Evolutionary conservation across 2,888 invertebrate species (phyloP).

Genomic region (Caenorhabditis sp.): DNA sequence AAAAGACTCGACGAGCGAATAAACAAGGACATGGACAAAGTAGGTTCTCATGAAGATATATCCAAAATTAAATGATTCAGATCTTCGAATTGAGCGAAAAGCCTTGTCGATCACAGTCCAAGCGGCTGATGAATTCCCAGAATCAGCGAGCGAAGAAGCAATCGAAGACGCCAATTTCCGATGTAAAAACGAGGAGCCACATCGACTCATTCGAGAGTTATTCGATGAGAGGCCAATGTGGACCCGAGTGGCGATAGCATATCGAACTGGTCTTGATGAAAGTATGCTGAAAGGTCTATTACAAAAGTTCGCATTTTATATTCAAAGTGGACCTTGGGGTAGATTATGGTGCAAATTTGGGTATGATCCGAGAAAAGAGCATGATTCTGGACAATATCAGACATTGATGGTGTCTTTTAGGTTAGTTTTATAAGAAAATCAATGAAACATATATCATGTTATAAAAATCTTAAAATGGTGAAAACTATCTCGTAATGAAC

Average conservation of each 20-base stretch:
- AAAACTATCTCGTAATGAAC: too few relatives aligned
- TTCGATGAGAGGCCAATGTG: constrained; percentile 89
- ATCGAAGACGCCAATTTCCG: constrained; percentile 61
- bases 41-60: too few relatives aligned
- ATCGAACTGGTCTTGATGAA: constrained; percentile 62
- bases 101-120: constrained; percentile 63
- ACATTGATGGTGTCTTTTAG: constrained; percentile 73
- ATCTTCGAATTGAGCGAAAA: constrained; percentile 65
- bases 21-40: constrained; percentile 63
- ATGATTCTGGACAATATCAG: constrained; percentile 84
- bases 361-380: constrained; percentile 87
- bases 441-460: too few relatives aligned
- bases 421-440: constrained; percentile 7
- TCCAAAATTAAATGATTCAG: too few relatives aligned
- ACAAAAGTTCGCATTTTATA: constrained; percentile 86
- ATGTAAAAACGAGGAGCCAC: constrained; percentile 63
- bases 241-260: constrained; percentile 82
- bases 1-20: constrained; percentile 37
- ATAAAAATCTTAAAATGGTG: too few relatives aligned
- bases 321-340: constrained; percentile 89
- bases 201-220: constrained; percentile 74
- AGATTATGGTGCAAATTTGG: constrained; percentile 88
- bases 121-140: constrained; percentile 62
- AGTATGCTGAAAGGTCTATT: constrained; percentile 77
- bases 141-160: constrained; percentile 54